Base-by-base conservation (phyloP, 2,113 vertebrate species). In the Lanius collurio region DNA sequence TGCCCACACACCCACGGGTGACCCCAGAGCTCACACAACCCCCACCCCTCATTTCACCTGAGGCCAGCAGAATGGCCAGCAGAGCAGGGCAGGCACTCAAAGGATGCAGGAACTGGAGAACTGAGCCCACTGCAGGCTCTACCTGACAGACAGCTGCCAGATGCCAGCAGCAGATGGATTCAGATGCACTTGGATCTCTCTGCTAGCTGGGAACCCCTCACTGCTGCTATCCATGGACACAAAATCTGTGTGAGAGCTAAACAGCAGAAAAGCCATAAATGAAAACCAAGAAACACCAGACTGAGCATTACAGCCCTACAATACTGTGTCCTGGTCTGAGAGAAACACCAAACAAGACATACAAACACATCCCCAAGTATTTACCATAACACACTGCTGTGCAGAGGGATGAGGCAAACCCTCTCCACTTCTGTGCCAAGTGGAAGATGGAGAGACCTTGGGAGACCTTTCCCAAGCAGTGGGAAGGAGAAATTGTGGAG, bases 301-400 rank as follows among this genome's bases (percentile, higher is more conserved):
- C 27, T 69, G 59, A 84, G 73, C 26, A 20, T 31, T 20, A 26
- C 3, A 88, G 28, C 27, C 35, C 55, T 8, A 26, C 9, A 26
- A 5, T 31, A 7, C 2, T 11, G 49, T 31, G 64, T 20, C 49
- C 55, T 21, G 23, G n/a, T 37, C 42, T 35, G 55, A 33, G 50
- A 55, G 28, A 37, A 81, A 64, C 39, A 33, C 8, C 46, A 67
- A 65, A 37, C 11, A 31, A 41, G 18, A 31, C 31, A 12, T 0
- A n/a, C 28, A 57, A 49, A 41, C 22, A 52, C 16, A 35, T 11
- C 13, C 55, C 50, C 59, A 50, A 52, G 23, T 49, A 78, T 17
- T 33, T n/a, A 22, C 17, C 0, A 0, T 9, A 21, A 56, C 35
- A 68, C 37, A 3, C 17, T 41, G 20, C 37, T 50, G 50, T 44